Percentiles rank a stretch among this genome's conserved stretches.
Evolutionary conservation across 2,888 invertebrate genomes (phyloP).

Genomic region (Lagria hirta): DNA sequence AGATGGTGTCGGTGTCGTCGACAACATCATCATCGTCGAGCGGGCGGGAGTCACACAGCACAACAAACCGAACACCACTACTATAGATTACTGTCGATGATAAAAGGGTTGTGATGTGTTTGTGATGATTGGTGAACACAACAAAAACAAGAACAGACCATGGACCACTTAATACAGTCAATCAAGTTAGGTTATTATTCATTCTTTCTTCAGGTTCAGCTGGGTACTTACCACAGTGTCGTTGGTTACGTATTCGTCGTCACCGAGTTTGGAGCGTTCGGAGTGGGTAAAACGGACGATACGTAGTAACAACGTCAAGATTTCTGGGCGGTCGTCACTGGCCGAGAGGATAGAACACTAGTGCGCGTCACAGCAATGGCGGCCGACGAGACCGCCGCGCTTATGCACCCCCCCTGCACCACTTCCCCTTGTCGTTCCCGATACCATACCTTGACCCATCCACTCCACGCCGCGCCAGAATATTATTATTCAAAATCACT

Average conservation of each 20-base stretch:
- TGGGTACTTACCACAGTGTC: slow-evolving; percentile 81
- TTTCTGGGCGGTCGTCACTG: slow-evolving; percentile 83
- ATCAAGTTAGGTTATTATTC: slow-evolving; percentile 66
- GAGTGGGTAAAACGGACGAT: slow-evolving; percentile 91
- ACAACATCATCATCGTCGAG: too few species aligned
- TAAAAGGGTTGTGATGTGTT: too few species aligned
- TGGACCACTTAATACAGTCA: too few species aligned
- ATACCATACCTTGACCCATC: slow-evolving; percentile 24
- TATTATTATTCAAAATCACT: too few species aligned
- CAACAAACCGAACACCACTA: too few species aligned
- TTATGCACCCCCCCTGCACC: slow-evolving; percentile 31
- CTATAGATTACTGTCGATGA: too few species aligned
- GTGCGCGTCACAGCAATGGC: slow-evolving; percentile 79
- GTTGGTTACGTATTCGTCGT: slow-evolving; percentile 96
- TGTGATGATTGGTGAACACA: too few species aligned
- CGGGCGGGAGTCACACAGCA: too few species aligned
- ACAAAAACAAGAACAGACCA: too few species aligned
- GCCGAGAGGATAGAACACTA: slow-evolving; percentile 73
- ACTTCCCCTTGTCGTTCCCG: slow-evolving; percentile 17
- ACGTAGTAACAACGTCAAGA: slow-evolving; percentile 93
- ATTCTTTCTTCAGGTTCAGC: too few species aligned
- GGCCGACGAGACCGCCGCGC: slow-evolving; percentile 61
- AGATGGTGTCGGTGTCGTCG: slow-evolving; percentile 43
- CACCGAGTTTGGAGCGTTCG: slow-evolving; percentile 91
- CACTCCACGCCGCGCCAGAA: too few species aligned